A percentile compares a stretch with the other conserved stretches of the same genome.
phyloP scores from a whole-genome alignment of 2,113 vertebrate species.

The Tylochromis polylepis region DNA sequence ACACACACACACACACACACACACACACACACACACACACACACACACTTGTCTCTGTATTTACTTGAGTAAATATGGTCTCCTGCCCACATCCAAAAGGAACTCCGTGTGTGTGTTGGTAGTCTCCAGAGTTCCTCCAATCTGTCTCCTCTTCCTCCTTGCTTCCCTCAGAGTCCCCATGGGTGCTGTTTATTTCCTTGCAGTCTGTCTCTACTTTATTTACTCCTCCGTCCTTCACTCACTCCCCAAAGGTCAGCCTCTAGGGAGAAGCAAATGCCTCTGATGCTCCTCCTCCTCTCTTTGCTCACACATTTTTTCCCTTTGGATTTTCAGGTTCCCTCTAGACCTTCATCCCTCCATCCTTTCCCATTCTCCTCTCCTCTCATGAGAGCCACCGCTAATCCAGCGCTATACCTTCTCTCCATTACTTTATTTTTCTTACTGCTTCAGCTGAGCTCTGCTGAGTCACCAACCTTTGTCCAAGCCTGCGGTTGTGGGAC shows the following conservation, averaged over 20 bases:
- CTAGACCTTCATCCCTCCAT: not conserved
- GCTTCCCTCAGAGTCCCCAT: constrained; percentile 7
- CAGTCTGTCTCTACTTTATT: constrained; percentile 28
- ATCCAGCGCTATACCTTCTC: constrained; percentile 20
- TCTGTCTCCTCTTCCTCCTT: constrained; percentile 17
- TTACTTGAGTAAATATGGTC: constrained; percentile 40
- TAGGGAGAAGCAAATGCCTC: not conserved
- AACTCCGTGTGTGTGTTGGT: not conserved
- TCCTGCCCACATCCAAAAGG: constrained; percentile 6
- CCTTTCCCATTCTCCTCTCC: not conserved
- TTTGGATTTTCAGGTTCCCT: not conserved
- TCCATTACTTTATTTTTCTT: constrained; percentile 24
- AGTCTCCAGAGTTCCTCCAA: constrained; percentile 19
- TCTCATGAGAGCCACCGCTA: not conserved
- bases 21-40: not conserved
- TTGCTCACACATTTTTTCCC: not conserved
- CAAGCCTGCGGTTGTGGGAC: constrained; percentile 10
- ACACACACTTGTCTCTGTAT: constrained; percentile 1
- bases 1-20: too few relatives aligned
- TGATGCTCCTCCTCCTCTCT: not conserved
- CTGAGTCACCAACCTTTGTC: constrained; percentile 60
- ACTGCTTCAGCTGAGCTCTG: constrained; percentile 18
- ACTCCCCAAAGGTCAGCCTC: constrained; percentile 14
- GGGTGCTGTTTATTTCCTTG: constrained; percentile 11
- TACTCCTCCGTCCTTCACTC: constrained; percentile 23